A percentile compares a stretch with the other conserved stretches of the same genome.
Evolutionary conservation across 2,888 invertebrate species (phyloP).

Genomic region (Neoitamus cyanurus): DNA sequence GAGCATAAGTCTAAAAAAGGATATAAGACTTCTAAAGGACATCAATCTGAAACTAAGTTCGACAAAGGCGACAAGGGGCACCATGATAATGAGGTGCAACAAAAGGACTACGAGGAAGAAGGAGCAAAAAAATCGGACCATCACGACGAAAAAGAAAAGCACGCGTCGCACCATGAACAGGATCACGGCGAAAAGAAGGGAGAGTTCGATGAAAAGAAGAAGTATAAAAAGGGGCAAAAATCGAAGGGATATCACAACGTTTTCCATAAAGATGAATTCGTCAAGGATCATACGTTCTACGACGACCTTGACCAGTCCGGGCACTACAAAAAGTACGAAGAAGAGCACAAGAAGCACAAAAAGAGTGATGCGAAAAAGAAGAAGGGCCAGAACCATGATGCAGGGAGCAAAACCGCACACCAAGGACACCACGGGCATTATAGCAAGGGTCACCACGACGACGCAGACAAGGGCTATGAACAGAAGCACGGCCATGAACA

Average conservation of each 20-base stretch:
- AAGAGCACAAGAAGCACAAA: conserved; percentile 78
- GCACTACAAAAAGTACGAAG: conserved; percentile 79
- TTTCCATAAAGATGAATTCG: conserved; percentile 86
- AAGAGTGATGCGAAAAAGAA: conserved; percentile 79
- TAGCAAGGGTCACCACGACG: conserved; percentile 80
- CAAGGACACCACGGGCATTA: conserved; percentile 81
- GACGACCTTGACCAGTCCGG: conserved; percentile 85
- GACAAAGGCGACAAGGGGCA: conserved; percentile 41
- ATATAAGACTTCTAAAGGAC: conserved; percentile 34
- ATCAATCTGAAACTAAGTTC: conserved; percentile 40
- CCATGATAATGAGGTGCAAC: conserved; percentile 19
- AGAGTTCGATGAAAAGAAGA: conserved; percentile 77
- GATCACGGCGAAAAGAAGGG: conserved; percentile 27
- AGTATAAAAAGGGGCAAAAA: conserved; percentile 82
- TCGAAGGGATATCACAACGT: conserved; percentile 85
- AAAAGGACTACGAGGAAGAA: conserved; percentile 31
- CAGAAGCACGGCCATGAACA: conserved; percentile 79
- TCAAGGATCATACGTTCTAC: conserved; percentile 88
- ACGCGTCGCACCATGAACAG: conserved; percentile 61
- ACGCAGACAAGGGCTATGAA: conserved; percentile 79
- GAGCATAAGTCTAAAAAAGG: conserved; percentile 31
- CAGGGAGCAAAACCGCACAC: conserved; percentile 78
- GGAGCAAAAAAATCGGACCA: conserved; percentile 59
- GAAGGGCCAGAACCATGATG: conserved; percentile 80
- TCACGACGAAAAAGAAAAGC: conserved; percentile 78